These are phyloP conservation scores for Andrena marginata DNA, from an alignment of 2,888 invertebrate species.

Conservation along the genomic window DNA sequence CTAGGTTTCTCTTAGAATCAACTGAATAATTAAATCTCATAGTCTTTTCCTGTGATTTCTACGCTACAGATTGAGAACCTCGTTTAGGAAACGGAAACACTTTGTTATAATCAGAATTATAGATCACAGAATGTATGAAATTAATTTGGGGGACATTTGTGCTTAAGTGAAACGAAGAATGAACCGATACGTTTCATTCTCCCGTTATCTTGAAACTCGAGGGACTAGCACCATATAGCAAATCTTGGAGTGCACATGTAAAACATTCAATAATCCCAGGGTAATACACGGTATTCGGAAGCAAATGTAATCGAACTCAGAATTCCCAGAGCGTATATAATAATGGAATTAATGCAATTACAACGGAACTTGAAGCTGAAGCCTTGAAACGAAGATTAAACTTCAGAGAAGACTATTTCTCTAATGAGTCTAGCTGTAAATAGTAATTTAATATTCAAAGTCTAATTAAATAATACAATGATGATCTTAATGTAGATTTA, in stretches of 20 bases:
- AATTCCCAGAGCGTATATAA: constrained; percentile 4
- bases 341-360: constrained; percentile 21
- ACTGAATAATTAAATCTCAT: too few relatives aligned
- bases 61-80: too few relatives aligned
- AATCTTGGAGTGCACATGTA: background rate
- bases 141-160: constrained; percentile 5
- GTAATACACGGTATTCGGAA: constrained; percentile 14
- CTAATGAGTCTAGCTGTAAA: background rate
- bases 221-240: background rate
- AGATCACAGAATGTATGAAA: too few relatives aligned
- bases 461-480: background rate
- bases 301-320: background rate
- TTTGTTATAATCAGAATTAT: too few relatives aligned
- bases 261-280: constrained; percentile 18
- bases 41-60: too few relatives aligned
- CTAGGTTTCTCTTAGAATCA: too few relatives aligned
- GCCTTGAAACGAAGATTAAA: background rate
- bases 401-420: background rate
- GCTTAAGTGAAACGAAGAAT: constrained; percentile 1
- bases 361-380: background rate
- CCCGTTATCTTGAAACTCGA: constrained; percentile 3
- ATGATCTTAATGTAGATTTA: background rate
- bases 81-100: too few relatives aligned
- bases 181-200: constrained; percentile 12
- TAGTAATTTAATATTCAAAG: background rate